These are phyloP conservation scores for Periphyllus acericola DNA, from an alignment of 2,888 invertebrate species.

Conservation along the genomic window DNA sequence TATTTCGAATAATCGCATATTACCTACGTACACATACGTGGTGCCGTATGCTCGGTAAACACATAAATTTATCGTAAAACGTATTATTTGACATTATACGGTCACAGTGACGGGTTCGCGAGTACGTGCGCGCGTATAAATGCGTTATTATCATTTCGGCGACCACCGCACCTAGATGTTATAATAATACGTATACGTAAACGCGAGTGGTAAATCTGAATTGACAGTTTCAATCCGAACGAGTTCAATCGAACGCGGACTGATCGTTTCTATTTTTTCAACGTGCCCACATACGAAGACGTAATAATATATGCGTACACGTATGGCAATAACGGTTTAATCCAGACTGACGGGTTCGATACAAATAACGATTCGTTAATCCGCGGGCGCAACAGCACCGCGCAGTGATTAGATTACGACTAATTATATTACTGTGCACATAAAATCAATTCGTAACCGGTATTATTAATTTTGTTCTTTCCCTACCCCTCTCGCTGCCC, in stretches of 20 bases:
- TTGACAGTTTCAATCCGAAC: constrained; percentile 24
- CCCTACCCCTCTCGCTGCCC: not conserved
- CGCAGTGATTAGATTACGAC: constrained; percentile 6
- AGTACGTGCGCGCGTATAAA: not conserved
- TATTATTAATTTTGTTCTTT: not conserved
- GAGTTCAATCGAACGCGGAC: not conserved
- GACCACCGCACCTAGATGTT: no score
- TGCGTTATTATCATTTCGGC: not conserved
- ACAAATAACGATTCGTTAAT: constrained; percentile 35
- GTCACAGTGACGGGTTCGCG: no score
- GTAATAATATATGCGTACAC: not conserved
- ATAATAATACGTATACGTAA: no score
- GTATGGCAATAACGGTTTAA: constrained; percentile 21
- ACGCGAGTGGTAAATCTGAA: not conserved
- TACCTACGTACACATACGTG: no score
- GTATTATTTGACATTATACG: no score
- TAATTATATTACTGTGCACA: not conserved
- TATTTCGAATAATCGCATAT: no score
- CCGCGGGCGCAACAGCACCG: not conserved
- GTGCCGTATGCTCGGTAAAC: no score
- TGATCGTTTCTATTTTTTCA: not conserved
- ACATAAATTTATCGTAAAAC: no score
- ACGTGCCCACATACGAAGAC: not conserved
- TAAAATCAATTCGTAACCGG: not conserved
- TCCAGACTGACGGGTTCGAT: constrained; percentile 25